Conservation (phyloP, 2,888 invertebrate genomes). For the Dicyrtoma fusca region DNA sequence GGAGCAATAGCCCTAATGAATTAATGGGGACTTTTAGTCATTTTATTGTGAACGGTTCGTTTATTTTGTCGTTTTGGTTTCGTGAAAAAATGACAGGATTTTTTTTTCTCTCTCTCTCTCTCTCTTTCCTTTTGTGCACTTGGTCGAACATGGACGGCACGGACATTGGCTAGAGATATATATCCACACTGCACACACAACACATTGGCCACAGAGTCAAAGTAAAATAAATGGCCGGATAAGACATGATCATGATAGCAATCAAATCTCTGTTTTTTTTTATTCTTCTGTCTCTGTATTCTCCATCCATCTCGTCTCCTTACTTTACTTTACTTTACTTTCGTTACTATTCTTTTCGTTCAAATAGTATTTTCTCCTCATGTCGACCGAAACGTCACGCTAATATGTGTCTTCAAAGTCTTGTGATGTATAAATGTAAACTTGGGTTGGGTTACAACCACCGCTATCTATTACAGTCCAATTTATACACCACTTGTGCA, state of each 20-base stretch:
- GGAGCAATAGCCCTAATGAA: constrained; percentile 55
- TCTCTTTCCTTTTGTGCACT: constrained; percentile 10
- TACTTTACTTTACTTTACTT: too few relatives aligned
- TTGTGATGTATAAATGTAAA: constrained; percentile 18
- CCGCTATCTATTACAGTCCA: constrained; percentile 29
- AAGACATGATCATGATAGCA: constrained; percentile 52
- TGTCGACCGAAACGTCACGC: constrained; percentile 55
- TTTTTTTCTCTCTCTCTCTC: constrained; percentile 25
- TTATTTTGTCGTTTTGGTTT: constrained; percentile 56
- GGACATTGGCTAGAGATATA: constrained; percentile 19
- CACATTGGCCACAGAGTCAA: constrained; percentile 45
- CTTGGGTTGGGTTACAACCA: constrained; percentile 27
- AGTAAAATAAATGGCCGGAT: constrained; percentile 49
- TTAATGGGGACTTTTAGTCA: constrained; percentile 56
- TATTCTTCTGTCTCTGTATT: constrained; percentile 12
- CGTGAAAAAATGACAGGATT: constrained; percentile 48
- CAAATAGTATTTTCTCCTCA: constrained; percentile 48
- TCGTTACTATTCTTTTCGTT: constrained; percentile 9
- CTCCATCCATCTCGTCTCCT: constrained; percentile 4
- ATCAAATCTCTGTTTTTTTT: constrained; percentile 47
- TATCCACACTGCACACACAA: too few relatives aligned
- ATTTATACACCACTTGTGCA: background rate
- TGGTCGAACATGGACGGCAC: constrained; percentile 18
- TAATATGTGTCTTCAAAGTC: constrained; percentile 48
- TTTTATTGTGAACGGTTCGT: constrained; percentile 57